These are phyloP conservation scores for Brachyistius frenatus DNA, from an alignment of 2,113 vertebrate genomes.

Conservation along the genomic window DNA sequence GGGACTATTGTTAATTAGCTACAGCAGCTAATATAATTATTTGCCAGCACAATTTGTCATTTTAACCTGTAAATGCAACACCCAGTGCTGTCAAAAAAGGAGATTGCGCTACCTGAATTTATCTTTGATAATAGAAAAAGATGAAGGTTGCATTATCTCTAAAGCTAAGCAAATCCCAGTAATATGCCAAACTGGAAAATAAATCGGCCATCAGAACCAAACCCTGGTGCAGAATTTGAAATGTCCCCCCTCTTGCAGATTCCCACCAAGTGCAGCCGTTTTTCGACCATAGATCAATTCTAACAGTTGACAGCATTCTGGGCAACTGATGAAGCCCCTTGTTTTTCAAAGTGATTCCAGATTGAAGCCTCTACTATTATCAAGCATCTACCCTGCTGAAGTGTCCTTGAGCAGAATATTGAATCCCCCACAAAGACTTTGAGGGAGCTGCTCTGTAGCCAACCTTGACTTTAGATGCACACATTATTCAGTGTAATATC, in stretches of 20 bases:
- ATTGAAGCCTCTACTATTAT: constrained; percentile 22
- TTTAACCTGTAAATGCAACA: background rate
- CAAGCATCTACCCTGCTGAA: constrained; percentile 3
- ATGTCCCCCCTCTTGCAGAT: background rate
- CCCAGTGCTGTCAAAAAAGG: background rate
- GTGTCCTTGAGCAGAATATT: constrained; percentile 34
- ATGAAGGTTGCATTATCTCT: background rate
- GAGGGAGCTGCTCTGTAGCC: background rate
- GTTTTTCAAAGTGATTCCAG: constrained; percentile 27
- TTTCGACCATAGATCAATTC: background rate
- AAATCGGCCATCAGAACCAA: background rate
- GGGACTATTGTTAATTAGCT: background rate
- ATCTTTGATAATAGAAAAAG: background rate
- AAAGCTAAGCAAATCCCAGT: background rate
- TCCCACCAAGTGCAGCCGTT: background rate
- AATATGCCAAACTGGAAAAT: background rate
- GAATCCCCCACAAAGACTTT: constrained; percentile 9
- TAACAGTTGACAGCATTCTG: background rate
- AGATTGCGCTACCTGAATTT: background rate
- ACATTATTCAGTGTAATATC: background rate
- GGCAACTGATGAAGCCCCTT: background rate
- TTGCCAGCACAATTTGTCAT: background rate
- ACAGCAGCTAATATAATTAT: background rate
- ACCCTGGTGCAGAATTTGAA: background rate
- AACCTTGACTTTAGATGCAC: constrained; percentile 21